These are phyloP conservation scores for Okapia johnstoni DNA, from an alignment of 2,113 vertebrate genomes.

Conservation along the genomic window DNA sequence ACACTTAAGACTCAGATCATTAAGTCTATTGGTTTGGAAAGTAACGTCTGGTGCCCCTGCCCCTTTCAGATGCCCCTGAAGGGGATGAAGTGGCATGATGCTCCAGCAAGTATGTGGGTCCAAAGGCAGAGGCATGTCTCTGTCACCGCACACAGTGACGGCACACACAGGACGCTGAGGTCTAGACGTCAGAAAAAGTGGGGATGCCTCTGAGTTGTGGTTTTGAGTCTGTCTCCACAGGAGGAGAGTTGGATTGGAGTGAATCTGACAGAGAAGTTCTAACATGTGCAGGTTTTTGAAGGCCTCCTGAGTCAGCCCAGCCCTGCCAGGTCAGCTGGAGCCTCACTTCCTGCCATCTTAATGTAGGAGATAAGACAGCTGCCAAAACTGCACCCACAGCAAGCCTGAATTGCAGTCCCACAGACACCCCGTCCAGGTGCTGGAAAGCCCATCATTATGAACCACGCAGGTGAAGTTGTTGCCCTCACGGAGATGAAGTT, in stretches of 20 bases:
- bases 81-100: too few species aligned
- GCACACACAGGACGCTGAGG: neutral
- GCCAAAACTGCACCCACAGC: neutral
- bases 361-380: neutral
- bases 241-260: neutral
- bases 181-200: neutral
- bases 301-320: neutral
- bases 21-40: neutral
- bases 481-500: neutral
- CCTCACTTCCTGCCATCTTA: neutral
- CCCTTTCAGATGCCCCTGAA: neutral
- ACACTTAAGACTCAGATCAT: neutral
- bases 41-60: rapidly evolving
- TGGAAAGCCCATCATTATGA: neutral
- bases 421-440: neutral
- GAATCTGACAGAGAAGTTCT: neutral
- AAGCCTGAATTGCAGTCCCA: neutral
- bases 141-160: neutral
- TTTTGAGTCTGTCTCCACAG: neutral
- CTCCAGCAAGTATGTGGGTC: rapidly evolving
- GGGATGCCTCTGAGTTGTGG: neutral
- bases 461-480: neutral
- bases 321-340: neutral
- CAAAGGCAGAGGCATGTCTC: neutral
- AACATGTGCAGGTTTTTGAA: too few species aligned